Evolutionary conservation across 2,888 invertebrate species (phyloP).

Genomic region (Marasmarcha lunaedactyla): DNA sequence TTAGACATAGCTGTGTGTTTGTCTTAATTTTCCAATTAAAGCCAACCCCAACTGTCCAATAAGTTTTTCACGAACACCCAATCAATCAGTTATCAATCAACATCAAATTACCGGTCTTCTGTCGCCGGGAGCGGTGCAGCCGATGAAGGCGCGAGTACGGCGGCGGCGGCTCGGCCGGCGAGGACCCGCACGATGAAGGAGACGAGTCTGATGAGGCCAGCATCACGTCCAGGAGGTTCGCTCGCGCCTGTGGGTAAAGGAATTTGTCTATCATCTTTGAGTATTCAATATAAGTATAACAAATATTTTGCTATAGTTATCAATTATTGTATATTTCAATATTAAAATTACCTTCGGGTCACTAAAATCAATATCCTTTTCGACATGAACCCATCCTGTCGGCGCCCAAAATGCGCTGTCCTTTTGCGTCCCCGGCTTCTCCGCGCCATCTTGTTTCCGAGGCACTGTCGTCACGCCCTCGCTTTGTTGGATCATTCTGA

Average conservation of each 20-base stretch:
- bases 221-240: slow-evolving; percentile 83
- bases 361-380: slow-evolving; percentile 80
- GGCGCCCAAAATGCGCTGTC: slow-evolving; percentile 77
- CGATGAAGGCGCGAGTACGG: slow-evolving; percentile 75
- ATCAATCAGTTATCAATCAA: too few relatives aligned
- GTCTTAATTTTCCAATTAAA: too few relatives aligned
- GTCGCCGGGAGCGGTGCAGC: slow-evolving; percentile 78
- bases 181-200: slow-evolving; percentile 76
- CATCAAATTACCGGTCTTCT: slow-evolving; percentile 82
- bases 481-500: slow-evolving; percentile 60
- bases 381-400: slow-evolving; percentile 85
- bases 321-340: too few relatives aligned
- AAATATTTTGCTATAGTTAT: too few relatives aligned
- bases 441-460: slow-evolving; percentile 25
- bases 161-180: slow-evolving; percentile 46
- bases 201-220: slow-evolving; percentile 80
- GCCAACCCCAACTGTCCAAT: too few relatives aligned
- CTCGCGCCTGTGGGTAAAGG: slow-evolving; percentile 72
- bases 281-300: too few relatives aligned
- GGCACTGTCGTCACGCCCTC: slow-evolving; percentile 29
- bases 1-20: too few relatives aligned
- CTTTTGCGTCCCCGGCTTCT: slow-evolving; percentile 33
- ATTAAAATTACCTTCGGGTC: slow-evolving; percentile 80
- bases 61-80: too few relatives aligned
- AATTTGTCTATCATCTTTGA: slow-evolving; percentile 13